These are phyloP conservation scores for Urocitellus parryii DNA, from an alignment of 2,113 vertebrate species.

Conservation along the genomic window DNA sequence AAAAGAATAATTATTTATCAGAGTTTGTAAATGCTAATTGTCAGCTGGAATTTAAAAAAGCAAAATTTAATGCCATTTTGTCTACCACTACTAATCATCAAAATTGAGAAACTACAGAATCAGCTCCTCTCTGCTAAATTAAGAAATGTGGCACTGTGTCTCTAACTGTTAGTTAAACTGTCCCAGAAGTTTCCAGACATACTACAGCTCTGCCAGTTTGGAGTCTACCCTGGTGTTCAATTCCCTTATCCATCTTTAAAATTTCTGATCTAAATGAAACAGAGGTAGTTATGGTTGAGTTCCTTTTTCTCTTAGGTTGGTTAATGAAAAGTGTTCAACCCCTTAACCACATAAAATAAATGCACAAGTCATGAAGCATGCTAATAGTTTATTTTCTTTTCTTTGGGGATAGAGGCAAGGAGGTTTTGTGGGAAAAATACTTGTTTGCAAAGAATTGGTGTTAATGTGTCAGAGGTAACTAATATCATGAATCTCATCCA, in stretches of 20 bases:
- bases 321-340: background rate
- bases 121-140: background rate
- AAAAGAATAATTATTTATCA: constrained; percentile 11
- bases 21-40: constrained; percentile 6
- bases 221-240: background rate
- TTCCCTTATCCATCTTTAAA: background rate
- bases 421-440: constrained; percentile 54
- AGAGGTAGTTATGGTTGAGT: constrained; percentile 36
- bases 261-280: constrained; percentile 48
- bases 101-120: constrained; percentile 15
- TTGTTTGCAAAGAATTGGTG: constrained; percentile 62
- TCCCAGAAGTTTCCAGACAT: background rate
- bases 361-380: background rate
- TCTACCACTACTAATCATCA: background rate
- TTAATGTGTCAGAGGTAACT: constrained; percentile 62
- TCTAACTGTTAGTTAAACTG: background rate
- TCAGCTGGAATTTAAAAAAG: background rate
- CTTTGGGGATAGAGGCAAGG: constrained; percentile 60
- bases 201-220: background rate
- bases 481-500: constrained; percentile 34
- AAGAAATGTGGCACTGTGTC: fast-evolving
- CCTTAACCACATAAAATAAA: constrained; percentile 67
- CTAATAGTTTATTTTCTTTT: constrained; percentile 64
- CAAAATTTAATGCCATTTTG: background rate
- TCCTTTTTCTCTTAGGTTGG: constrained; percentile 35